These are phyloP conservation scores for Leptoteleia sp. DNA, from an alignment of 1,140 invertebrate genomes.

Conservation along the genomic window DNA sequence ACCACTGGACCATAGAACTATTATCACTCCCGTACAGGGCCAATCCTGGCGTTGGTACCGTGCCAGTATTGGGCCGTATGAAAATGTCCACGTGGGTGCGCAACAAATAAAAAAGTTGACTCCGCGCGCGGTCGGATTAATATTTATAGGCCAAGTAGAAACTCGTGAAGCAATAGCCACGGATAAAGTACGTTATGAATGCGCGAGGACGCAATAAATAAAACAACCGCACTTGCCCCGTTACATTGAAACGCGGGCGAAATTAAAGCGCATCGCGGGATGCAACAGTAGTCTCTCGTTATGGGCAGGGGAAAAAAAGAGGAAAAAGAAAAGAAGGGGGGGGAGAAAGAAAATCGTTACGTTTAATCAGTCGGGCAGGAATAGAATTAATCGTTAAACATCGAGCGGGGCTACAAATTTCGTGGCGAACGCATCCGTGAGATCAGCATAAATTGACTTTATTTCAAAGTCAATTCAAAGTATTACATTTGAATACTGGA, in stretches of 20 bases:
- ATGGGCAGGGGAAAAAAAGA: too few relatives aligned
- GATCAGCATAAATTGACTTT: slow-evolving; percentile 4
- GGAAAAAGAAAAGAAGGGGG: too few relatives aligned
- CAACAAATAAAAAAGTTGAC: slow-evolving; percentile 51
- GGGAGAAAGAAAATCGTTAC: slow-evolving; percentile 9
- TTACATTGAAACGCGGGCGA: slow-evolving; percentile 7
- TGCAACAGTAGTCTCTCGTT: too few relatives aligned
- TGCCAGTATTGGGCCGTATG: too few relatives aligned
- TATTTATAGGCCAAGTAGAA: slow-evolving; percentile 48
- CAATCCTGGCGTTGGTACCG: too few relatives aligned
- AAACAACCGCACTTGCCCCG: slow-evolving; percentile 19
- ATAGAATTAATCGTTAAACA: background rate
- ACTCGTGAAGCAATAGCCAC: slow-evolving; percentile 33
- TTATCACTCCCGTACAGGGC: too few relatives aligned
- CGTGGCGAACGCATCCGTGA: slow-evolving; percentile 10
- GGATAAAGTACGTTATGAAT: slow-evolving; percentile 48
- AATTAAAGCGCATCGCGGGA: background rate
- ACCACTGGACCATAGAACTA: too few relatives aligned
- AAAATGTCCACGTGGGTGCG: too few relatives aligned
- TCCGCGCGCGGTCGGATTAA: slow-evolving; percentile 55
- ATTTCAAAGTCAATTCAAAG: slow-evolving; percentile 12
- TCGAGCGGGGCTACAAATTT: slow-evolving; percentile 4
- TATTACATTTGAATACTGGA: slow-evolving; percentile 29
- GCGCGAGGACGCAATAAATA: slow-evolving; percentile 49
- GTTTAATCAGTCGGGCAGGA: background rate